A percentile compares a stretch with the other conserved stretches of the same genome.
Evolutionary conservation across 2,113 vertebrate species (phyloP).

Genomic region (Pyxicephalus adspersus): DNA sequence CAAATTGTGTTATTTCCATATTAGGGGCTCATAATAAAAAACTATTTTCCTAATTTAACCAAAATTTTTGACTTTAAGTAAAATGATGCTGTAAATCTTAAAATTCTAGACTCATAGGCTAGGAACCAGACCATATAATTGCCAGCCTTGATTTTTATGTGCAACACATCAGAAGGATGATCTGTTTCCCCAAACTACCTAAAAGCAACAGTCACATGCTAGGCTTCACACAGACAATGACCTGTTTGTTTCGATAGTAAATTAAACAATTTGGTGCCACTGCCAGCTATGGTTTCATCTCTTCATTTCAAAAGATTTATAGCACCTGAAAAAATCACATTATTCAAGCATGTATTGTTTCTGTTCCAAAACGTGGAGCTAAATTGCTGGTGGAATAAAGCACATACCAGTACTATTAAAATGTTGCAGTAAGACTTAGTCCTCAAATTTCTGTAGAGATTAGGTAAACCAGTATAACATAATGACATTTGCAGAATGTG

Average conservation of each 20-base stretch:
- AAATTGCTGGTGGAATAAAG: constrained; percentile 14
- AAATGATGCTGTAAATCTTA: neutral
- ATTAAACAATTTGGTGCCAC: constrained; percentile 22
- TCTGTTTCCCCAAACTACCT: neutral
- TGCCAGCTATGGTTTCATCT: constrained; percentile 35
- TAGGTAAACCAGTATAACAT: constrained; percentile 31
- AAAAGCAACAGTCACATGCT: neutral
- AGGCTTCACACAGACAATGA: constrained; percentile 23
- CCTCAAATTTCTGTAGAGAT: constrained; percentile 27
- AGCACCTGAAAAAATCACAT: constrained; percentile 13
- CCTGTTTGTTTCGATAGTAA: constrained; percentile 15
- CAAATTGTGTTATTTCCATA: no score
- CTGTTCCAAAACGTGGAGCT: constrained; percentile 5
- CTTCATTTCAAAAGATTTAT: constrained; percentile 36
- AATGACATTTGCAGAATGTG: constrained; percentile 45
- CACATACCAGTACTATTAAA: constrained; percentile 20
- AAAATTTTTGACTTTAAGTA: no score
- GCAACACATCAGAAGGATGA: constrained; percentile 12
- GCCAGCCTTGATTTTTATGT: neutral
- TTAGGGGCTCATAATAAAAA: no score
- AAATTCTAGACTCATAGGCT: neutral
- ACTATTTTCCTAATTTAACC: no score
- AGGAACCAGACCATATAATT: constrained; percentile 32
- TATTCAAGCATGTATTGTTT: constrained; percentile 16
- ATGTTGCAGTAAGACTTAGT: constrained; percentile 3